Evolutionary conservation across 2,797 vertebrate genomes (phyloP).

Genomic region (Knipowitschia caucasica): DNA sequence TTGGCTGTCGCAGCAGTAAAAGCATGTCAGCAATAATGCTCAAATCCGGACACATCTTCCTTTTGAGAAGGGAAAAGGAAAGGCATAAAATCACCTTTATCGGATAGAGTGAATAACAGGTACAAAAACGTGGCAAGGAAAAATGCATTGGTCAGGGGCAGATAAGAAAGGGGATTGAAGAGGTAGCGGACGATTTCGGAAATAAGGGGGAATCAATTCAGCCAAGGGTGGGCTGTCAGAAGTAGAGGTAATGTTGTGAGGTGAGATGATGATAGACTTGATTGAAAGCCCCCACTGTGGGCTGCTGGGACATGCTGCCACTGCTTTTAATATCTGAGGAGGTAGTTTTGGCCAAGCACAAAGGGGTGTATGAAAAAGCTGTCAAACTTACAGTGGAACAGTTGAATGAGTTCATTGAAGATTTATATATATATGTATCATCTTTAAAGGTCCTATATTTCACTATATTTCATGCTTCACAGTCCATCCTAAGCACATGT

Average conservation of each 20-base stretch:
- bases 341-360: conserved; percentile 6
- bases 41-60: conserved; percentile 35
- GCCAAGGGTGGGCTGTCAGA: conserved; percentile 67
- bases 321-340: conserved; percentile 18
- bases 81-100: conserved; percentile 36
- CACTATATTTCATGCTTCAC: too few relatives aligned
- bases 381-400: conserved; percentile 22
- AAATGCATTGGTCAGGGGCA: conserved; percentile 56
- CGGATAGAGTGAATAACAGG: conserved; percentile 17
- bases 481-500: too few relatives aligned
- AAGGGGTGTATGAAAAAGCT: conserved; percentile 14
- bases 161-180: conserved; percentile 47
- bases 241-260: conserved; percentile 61
- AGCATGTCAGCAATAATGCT: conserved; percentile 23
- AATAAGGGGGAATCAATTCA: conserved; percentile 71
- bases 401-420: conserved; percentile 25
- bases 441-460: too few relatives aligned
- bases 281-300: conserved; percentile 49
- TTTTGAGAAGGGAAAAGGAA: conserved; percentile 6
- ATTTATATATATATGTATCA: conserved; percentile 38
- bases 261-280: conserved; percentile 67
- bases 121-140: conserved; percentile 21
- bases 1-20: conserved; percentile 22
- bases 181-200: conserved; percentile 36
- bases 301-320: conserved; percentile 34